Percentiles rank a stretch among this genome's conserved stretches.
Conservation (phyloP, 2,797 vertebrate species). For the Falco rusticolus region DNA sequence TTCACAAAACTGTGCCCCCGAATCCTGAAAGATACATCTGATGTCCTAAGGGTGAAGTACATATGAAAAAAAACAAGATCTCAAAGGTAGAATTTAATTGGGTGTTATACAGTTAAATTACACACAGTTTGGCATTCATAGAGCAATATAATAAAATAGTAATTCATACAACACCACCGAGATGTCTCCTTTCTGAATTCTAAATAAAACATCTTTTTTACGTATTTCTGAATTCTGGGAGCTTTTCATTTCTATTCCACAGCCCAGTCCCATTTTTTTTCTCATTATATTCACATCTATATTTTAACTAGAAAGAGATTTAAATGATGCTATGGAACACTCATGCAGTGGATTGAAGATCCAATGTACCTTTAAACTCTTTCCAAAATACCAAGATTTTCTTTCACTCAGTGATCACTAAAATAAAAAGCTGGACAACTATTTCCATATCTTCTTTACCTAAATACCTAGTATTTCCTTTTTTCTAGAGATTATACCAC, state of each 20-base stretch:
- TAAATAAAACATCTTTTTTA: neutral
- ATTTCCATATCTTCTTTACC: neutral
- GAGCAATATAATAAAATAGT: neutral
- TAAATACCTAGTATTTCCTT: neutral
- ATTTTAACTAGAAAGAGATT: neutral
- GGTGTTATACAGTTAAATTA: neutral
- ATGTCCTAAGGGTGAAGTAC: neutral
- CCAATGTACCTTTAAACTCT: neutral
- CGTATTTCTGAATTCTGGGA: neutral
- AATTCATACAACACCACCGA: neutral
- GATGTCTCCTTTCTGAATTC: neutral
- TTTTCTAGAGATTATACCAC: neutral
- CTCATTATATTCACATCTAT: neutral
- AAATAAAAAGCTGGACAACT: neutral
- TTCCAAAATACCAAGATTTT: neutral
- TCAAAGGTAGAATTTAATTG: neutral
- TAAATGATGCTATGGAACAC: neutral
- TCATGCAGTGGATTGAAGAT: neutral
- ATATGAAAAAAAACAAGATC: neutral
- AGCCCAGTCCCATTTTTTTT: neutral
- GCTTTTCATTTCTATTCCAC: neutral
- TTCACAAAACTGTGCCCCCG: neutral
- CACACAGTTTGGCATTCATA: neutral
- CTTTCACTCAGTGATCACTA: neutral
- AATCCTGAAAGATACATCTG: neutral